phyloP scores from a whole-genome alignment of 2,797 vertebrate species.

The Taenioides sp. region DNA sequence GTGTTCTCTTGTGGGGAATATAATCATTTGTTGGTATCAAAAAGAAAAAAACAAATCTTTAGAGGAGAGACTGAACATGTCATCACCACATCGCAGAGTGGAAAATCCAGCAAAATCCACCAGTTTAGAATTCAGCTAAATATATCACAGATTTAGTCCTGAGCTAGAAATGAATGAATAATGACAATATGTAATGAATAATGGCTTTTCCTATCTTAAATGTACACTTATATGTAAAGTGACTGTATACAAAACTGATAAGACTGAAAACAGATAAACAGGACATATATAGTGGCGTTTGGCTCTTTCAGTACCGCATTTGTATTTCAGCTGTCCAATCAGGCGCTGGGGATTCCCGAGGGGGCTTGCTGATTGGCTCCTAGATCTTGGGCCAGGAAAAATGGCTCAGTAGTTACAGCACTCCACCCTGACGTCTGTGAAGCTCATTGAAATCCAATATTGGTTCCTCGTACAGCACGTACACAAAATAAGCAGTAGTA shows the following conservation, averaged over 20 bases:
- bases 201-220: constrained; percentile 59
- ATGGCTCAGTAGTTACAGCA: constrained; percentile 76
- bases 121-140: constrained; percentile 21
- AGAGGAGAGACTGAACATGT: too few relatives aligned
- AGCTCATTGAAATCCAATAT: constrained; percentile 24
- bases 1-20: constrained; percentile 14
- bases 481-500: constrained; percentile 33
- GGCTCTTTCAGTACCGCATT: constrained; percentile 64
- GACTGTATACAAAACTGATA: too few relatives aligned
- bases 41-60: neutral
- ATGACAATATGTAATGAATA: constrained; percentile 41
- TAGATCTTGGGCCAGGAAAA: constrained; percentile 31
- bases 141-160: constrained; percentile 56
- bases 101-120: constrained; percentile 24
- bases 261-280: neutral
- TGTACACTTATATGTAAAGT: constrained; percentile 13
- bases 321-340: constrained; percentile 22
- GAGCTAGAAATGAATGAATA: constrained; percentile 45
- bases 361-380: constrained; percentile 58
- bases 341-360: constrained; percentile 22
- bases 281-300: constrained; percentile 38
- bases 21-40: constrained; percentile 16
- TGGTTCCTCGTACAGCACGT: constrained; percentile 46
- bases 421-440: constrained; percentile 33
- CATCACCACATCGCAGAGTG: neutral